phyloP scores from a whole-genome alignment of 2,113 vertebrate genomes.

The Anguilla rostrata region DNA sequence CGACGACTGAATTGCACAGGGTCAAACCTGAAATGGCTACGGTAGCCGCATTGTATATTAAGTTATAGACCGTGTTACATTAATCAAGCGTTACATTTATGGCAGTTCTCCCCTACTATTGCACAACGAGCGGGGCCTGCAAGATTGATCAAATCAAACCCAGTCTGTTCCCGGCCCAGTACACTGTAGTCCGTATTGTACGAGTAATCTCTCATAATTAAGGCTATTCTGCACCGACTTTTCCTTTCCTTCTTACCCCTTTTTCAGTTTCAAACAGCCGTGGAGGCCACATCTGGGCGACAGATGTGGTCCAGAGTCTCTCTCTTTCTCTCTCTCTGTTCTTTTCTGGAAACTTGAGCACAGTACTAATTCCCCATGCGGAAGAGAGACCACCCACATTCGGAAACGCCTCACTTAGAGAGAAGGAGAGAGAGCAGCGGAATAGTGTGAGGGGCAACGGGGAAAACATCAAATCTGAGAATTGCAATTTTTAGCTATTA shows the following conservation, averaged over 20 bases:
- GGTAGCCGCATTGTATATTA: too few relatives aligned
- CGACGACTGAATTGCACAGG: too few relatives aligned
- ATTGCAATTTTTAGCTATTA: not conserved
- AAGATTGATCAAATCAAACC: not conserved
- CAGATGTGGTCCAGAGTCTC: conserved; percentile 70
- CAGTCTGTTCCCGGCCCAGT: not conserved
- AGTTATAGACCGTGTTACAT: too few relatives aligned
- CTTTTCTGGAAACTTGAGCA: conserved; percentile 64
- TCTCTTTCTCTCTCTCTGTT: conserved; percentile 37
- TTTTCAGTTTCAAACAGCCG: conserved; percentile 62
- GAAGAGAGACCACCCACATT: conserved; percentile 72
- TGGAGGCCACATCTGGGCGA: conserved; percentile 75
- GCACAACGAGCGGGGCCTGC: conserved; percentile 24
- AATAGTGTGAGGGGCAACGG: not conserved
- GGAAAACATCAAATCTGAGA: conserved; percentile 47
- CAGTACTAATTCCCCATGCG: conserved; percentile 58
- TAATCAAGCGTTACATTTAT: too few relatives aligned
- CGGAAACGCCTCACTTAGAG: conserved; percentile 66
- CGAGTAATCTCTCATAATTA: conserved; percentile 72
- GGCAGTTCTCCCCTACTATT: not conserved
- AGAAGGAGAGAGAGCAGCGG: conserved; percentile 9
- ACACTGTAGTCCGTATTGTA: conserved; percentile 43
- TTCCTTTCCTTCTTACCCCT: conserved; percentile 67
- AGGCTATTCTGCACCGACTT: conserved; percentile 73
- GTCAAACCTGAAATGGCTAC: too few relatives aligned